phyloP scores from a whole-genome alignment of 2,888 invertebrate species.

The Hirtodrosophila cameraria region DNA sequence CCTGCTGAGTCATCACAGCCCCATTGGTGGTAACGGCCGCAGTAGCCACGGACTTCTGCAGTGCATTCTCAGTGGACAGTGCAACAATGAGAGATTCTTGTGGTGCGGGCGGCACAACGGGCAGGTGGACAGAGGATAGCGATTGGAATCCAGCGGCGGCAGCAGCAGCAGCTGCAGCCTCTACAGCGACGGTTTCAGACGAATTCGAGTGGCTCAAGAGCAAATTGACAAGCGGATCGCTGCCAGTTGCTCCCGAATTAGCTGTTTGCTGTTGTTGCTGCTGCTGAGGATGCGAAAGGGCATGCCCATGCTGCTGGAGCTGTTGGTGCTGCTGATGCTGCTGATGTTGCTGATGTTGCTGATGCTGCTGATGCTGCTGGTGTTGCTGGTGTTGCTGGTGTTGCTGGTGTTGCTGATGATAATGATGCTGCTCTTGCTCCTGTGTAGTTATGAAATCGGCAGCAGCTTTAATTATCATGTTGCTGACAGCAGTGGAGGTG shows the following conservation, averaged over 20 bases:
- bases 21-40: constrained; percentile 80
- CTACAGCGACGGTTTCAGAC: constrained; percentile 61
- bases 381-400: constrained; percentile 73
- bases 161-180: constrained; percentile 50
- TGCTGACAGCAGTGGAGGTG: constrained; percentile 85
- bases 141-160: constrained; percentile 47
- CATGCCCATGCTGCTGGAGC: constrained; percentile 42
- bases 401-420: constrained; percentile 77
- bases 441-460: constrained; percentile 89
- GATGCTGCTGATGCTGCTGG: constrained; percentile 60
- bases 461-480: constrained; percentile 90
- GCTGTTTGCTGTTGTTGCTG: constrained; percentile 57
- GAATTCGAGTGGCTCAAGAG: constrained; percentile 75
- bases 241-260: constrained; percentile 40
- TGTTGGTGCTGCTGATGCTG: no score
- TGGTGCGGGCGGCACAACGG: constrained; percentile 73
- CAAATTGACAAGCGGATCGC: constrained; percentile 79
- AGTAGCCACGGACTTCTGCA: constrained; percentile 82
- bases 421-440: constrained; percentile 86
- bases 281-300: constrained; percentile 79
- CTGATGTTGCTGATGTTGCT: no score
- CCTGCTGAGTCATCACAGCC: constrained; percentile 79
- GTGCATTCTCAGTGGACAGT: constrained; percentile 81
- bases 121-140: constrained; percentile 51
- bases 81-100: constrained; percentile 84